Evolutionary conservation across 2,113 vertebrate species (phyloP), one percentile per base, ranked within the genome.

Genomic region (Brevimyrus niger): DNA sequence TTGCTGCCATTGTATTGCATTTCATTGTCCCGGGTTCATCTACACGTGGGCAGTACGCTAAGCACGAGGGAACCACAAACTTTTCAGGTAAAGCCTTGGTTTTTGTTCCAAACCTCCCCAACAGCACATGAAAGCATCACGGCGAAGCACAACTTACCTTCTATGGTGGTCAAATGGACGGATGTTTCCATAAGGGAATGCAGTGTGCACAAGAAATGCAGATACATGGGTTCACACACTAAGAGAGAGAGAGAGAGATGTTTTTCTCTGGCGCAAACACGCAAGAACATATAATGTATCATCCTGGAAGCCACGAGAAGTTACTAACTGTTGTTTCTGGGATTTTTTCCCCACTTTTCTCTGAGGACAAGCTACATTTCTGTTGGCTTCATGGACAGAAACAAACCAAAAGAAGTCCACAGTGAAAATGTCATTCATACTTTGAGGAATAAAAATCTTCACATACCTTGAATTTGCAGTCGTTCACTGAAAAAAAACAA

Each of bases 141-240:
- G 94, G 96, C 96, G 97, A 98, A 99, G 98, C 98, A 98, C 98
- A 99, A 98, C 94, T 95, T 95, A 96, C 91, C 92, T 89, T 84
- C 87, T 94, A 95, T 94, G 92, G 94, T 93, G 95, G 96, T 96
- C 95, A 90, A 95, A 96, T 95, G 95, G 94, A 90, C 88, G 65
- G 4, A 31, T 38, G n/a, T 80, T 80, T 17, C 31, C 69, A 23
- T 5, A 27, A 47, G 47, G 21, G 15, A 50, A 35, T 17, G 21
- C 53, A 47, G 42, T 89, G 76, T 17, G 86, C 53, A 50, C n/a
- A 35, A 13, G 44, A 42, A 15, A 10, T 46, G 17, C 21, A n/a
- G 55, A 88, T 35, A 21, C 86, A 58, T 1, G 10, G 2, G 44
- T 11, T 48, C 86, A 58, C 13, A 89, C 73, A 89, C 73, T 50